A percentile compares a stretch with the other conserved stretches of the same genome.
These are phyloP conservation scores for Acridotheres tristis DNA, from an alignment of 2,797 vertebrate species.

Conservation along the genomic window DNA sequence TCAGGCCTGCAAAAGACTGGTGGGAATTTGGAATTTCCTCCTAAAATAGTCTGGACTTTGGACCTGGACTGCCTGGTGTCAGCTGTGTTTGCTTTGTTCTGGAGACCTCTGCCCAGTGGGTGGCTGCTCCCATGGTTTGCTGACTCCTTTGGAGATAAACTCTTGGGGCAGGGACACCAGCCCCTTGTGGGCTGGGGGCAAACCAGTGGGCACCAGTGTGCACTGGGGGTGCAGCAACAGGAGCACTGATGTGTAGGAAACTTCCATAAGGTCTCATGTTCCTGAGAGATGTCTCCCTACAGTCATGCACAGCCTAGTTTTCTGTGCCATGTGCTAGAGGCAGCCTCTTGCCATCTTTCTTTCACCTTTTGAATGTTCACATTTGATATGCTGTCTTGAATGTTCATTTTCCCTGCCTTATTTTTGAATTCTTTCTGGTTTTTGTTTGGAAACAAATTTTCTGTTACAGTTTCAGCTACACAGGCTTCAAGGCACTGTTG, in stretches of 20 bases:
- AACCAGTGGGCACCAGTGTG: fast-evolving
- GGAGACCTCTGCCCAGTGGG: neutral
- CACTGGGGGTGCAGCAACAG: neutral
- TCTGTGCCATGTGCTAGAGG: neutral
- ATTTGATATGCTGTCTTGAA: neutral
- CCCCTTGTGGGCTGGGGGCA: fast-evolving
- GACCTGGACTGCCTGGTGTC: neutral
- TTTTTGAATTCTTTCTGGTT: neutral
- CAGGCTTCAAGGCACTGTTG: neutral
- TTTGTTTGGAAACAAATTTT: neutral
- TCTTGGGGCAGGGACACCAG: fast-evolving
- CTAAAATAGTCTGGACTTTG: neutral
- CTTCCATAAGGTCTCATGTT: neutral
- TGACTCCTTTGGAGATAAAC: fast-evolving
- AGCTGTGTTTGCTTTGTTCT: neutral
- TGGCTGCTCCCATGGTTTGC: neutral
- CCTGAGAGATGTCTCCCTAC: neutral
- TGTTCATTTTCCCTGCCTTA: neutral
- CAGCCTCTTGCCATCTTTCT: neutral
- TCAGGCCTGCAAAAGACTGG: neutral
- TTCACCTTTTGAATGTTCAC: neutral
- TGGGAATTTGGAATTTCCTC: neutral
- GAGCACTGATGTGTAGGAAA: neutral
- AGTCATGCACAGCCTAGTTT: neutral
- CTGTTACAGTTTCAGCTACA: neutral